A percentile compares a stretch with the other conserved stretches of the same genome.
Conservation (phyloP, 1,140 invertebrate genomes). For the Tribolium madens region DNA sequence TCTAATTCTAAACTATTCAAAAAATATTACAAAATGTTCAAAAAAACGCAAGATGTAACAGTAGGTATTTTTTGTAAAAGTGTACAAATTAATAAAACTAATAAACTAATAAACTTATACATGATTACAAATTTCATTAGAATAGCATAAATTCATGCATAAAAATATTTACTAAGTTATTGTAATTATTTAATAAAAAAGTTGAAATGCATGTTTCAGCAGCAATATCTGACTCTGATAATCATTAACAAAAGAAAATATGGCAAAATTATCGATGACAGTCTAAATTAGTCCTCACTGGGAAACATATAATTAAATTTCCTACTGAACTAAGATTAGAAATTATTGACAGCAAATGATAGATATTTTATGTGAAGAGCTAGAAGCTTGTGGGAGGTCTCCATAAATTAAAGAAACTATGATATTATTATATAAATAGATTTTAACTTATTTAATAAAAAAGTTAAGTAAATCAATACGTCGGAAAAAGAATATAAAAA, state of each 20-base stretch:
- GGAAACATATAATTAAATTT: conserved; percentile 12
- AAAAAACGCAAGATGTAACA: background rate
- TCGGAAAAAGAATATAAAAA: background rate
- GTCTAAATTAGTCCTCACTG: background rate
- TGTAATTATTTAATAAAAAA: conserved; percentile 1
- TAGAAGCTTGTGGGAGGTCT: conserved; percentile 10
- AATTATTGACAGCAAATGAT: background rate
- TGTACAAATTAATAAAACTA: background rate
- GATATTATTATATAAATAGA: background rate
- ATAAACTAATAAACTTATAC: background rate
- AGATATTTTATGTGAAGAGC: conserved; percentile 19
- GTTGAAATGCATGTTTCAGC: background rate
- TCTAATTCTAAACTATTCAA: too few species aligned
- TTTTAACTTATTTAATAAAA: background rate
- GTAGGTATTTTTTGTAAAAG: background rate
- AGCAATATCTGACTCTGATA: background rate
- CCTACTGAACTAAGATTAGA: background rate
- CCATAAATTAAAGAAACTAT: background rate
- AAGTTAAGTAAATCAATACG: background rate
- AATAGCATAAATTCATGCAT: too few species aligned
- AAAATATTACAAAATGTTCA: too few species aligned
- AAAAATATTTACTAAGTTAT: too few species aligned
- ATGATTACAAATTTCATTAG: too few species aligned
- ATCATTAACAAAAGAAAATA: background rate
- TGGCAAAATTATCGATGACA: conserved; percentile 6